These are phyloP conservation scores for Hydrolagus affinis DNA, from an alignment of 2,113 vertebrate species.

Conservation along the genomic window DNA sequence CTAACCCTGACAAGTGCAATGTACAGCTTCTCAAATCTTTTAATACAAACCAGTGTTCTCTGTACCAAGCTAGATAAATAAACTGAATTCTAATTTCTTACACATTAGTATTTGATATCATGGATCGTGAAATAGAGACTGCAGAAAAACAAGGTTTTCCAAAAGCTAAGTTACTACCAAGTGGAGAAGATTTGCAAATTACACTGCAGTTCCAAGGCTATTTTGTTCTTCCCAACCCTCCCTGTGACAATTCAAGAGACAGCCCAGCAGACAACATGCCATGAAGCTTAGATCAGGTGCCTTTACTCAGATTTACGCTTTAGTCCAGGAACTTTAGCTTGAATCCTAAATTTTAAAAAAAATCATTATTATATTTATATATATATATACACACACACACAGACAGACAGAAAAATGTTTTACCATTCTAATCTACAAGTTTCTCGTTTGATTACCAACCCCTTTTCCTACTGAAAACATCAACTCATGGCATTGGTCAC, in stretches of 20 bases:
- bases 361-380: too few species aligned
- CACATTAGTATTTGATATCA: slow-evolving; percentile 64
- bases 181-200: slow-evolving; percentile 68
- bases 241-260: slow-evolving; percentile 52
- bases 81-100: slow-evolving; percentile 61
- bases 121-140: slow-evolving; percentile 60
- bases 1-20: slow-evolving; percentile 53
- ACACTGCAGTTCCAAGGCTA: slow-evolving; percentile 62
- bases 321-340: slow-evolving; percentile 87
- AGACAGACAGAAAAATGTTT: too few species aligned
- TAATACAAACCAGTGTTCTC: slow-evolving; percentile 60
- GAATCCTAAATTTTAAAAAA: slow-evolving; percentile 62
- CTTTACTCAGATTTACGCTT: slow-evolving; percentile 84
- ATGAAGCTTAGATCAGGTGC: slow-evolving; percentile 39
- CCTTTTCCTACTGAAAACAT: too few species aligned
- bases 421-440: too few species aligned
- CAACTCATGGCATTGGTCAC: too few species aligned
- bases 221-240: slow-evolving; percentile 54
- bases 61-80: slow-evolving; percentile 52
- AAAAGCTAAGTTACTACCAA: slow-evolving; percentile 65
- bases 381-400: too few species aligned
- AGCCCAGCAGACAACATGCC: slow-evolving; percentile 25
- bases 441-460: too few species aligned
- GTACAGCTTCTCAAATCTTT: slow-evolving; percentile 56
- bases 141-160: slow-evolving; percentile 50